These are phyloP conservation scores for Phyllopteryx taeniolatus DNA, from an alignment of 2,113 vertebrate genomes.

Conservation along the genomic window DNA sequence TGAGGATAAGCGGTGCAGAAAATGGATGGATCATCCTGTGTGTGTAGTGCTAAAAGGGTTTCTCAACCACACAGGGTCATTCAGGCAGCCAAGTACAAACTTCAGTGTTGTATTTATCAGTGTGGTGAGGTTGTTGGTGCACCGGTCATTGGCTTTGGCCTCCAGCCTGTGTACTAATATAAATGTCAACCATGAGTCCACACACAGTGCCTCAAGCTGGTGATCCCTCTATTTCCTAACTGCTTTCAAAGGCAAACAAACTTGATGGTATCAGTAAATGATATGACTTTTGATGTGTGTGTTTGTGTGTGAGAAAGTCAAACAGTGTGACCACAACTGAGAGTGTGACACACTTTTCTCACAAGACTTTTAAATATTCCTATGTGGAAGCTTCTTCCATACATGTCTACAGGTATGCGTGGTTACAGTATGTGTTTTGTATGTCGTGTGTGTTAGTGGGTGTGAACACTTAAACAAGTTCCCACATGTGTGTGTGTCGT, in stretches of 20 bases:
- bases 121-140: background rate
- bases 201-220: slow-evolving; percentile 24
- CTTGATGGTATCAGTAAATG: background rate
- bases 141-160: background rate
- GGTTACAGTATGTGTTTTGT: background rate
- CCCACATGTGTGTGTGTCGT: slow-evolving; percentile 28
- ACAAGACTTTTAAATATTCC: slow-evolving; percentile 3
- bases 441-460: slow-evolving; percentile 11
- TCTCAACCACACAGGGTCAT: background rate
- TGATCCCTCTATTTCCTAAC: slow-evolving; percentile 36
- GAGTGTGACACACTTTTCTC: background rate
- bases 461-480: slow-evolving; percentile 31
- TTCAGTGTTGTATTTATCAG: background rate
- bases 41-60: background rate
- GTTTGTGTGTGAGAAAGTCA: slow-evolving; percentile 1
- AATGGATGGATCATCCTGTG: no score
- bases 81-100: background rate
- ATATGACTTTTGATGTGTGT: background rate
- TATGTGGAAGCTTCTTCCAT: background rate
- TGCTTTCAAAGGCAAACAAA: slow-evolving; percentile 40
- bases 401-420: background rate
- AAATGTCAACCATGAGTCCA: slow-evolving; percentile 64
- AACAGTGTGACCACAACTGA: background rate
- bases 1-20: no score
- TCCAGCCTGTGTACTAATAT: slow-evolving; percentile 31